Conservation (phyloP, 2,888 invertebrate genomes). For the Drepana falcataria region DNA sequence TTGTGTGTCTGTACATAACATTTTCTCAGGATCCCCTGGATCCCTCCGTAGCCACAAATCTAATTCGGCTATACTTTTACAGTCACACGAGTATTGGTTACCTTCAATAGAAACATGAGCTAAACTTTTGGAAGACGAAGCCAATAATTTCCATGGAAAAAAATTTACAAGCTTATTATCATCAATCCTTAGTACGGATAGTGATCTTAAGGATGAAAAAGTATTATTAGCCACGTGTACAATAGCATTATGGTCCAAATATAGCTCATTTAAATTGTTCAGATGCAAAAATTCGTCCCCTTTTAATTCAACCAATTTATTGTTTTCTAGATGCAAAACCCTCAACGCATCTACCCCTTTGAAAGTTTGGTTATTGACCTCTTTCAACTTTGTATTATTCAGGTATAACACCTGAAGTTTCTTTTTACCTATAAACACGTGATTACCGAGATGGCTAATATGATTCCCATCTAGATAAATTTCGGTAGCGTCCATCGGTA, state of each 20-base stretch:
- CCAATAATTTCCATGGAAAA: conserved; percentile 84
- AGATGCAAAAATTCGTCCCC: conserved; percentile 89
- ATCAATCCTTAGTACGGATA: conserved; percentile 86
- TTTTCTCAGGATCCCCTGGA: conserved; percentile 82
- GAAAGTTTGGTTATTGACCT: conserved; percentile 88
- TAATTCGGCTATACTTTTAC: conserved; percentile 83
- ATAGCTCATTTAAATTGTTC: conserved; percentile 85
- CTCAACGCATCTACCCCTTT: conserved; percentile 86
- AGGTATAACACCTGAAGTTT: conserved; percentile 87
- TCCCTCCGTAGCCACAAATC: conserved; percentile 83
- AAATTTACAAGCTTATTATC: conserved; percentile 88
- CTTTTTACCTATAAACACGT: conserved; percentile 91
- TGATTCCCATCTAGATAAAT: conserved; percentile 91
- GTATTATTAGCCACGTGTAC: conserved; percentile 86
- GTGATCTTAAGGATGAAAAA: conserved; percentile 84
- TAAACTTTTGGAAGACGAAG: conserved; percentile 78
- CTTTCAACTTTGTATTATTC: conserved; percentile 86
- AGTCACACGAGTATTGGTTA: conserved; percentile 91
- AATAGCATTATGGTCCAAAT: conserved; percentile 88
- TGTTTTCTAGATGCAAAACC: conserved; percentile 87
- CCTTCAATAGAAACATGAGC: conserved; percentile 86
- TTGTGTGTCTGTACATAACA: conserved; percentile 81
- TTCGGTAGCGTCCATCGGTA: conserved; percentile 94
- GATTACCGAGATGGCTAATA: conserved; percentile 86
- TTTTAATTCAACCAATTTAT: conserved; percentile 84